phyloP scores from a whole-genome alignment of 2,888 invertebrate species.

The Escarpia spicata region DNA sequence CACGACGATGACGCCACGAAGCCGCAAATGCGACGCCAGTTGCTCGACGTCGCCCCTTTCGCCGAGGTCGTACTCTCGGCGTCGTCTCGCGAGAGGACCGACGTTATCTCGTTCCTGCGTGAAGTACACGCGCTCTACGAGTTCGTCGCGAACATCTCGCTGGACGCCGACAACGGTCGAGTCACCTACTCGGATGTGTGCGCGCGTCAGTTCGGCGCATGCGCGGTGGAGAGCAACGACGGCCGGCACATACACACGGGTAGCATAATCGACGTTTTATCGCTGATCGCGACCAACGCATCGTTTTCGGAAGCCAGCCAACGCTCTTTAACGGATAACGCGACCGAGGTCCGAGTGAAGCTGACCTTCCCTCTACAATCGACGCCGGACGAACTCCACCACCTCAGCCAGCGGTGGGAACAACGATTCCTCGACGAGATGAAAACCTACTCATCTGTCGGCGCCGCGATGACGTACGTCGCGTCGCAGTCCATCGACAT shows the following conservation, averaged over 20 bases:
- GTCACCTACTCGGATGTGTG: conserved; percentile 41
- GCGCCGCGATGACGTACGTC: conserved; percentile 37
- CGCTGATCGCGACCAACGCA: background rate
- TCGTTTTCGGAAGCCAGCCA: background rate
- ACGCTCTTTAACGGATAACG: background rate
- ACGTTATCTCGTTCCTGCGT: background rate
- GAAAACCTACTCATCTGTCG: conserved; percentile 24
- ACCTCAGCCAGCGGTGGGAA: conserved; percentile 35
- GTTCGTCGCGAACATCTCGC: conserved; percentile 24
- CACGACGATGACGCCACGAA: conserved; percentile 22
- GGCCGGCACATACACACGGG: conserved; percentile 19
- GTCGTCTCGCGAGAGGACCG: background rate
- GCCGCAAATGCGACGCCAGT: conserved; percentile 35
- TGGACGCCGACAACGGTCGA: conserved; percentile 26
- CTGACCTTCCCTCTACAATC: conserved; percentile 35
- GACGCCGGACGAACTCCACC: background rate
- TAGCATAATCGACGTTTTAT: background rate
- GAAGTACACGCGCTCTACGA: conserved; percentile 31
- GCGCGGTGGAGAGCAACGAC: conserved; percentile 45
- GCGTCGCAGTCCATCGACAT: conserved; percentile 47
- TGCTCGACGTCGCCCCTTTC: conserved; percentile 25
- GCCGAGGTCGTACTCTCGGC: conserved; percentile 34
- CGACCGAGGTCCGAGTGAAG: conserved; percentile 25
- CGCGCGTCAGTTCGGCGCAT: conserved; percentile 40
- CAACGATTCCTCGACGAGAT: conserved; percentile 32